These are phyloP conservation scores for Cairina moschata DNA, from an alignment of 2,113 vertebrate species.

Conservation along the genomic window DNA sequence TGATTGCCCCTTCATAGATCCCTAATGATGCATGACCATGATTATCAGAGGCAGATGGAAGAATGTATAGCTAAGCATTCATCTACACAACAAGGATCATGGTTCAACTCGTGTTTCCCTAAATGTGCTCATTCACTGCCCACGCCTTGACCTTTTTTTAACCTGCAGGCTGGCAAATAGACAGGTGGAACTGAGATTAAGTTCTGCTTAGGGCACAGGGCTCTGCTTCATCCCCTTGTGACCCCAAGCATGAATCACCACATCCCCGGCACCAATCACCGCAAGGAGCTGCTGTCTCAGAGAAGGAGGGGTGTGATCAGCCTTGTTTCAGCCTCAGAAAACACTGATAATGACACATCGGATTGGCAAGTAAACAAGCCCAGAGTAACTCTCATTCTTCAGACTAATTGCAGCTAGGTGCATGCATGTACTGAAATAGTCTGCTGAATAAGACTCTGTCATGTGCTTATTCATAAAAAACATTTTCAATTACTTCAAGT, in stretches of 20 bases:
- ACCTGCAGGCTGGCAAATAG: not conserved
- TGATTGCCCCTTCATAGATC: not conserved
- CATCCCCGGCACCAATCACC: not conserved
- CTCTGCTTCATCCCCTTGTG: not conserved
- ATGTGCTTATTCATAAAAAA: not conserved
- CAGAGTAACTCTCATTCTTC: not conserved
- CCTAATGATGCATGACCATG: not conserved
- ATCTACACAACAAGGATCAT: not conserved
- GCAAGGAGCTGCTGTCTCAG: not conserved
- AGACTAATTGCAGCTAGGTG: not conserved
- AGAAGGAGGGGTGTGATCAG: not conserved
- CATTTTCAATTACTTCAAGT: not conserved
- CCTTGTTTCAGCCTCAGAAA: not conserved
- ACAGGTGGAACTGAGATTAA: not conserved
- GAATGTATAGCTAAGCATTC: not conserved
- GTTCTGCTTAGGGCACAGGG: not conserved
- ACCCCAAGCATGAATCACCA: not conserved
- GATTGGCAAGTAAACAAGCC: not conserved
- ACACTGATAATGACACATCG: not conserved
- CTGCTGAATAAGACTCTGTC: not conserved
- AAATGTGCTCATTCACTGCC: conserved; percentile 1
- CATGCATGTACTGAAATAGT: not conserved
- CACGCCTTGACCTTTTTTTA: not conserved
- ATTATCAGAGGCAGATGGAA: not conserved
- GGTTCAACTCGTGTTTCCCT: not conserved